Evolutionary conservation across 2,888 invertebrate genomes (phyloP), one percentile per base, ranked within the genome.

Genomic region (Pseudolycoriella hygida): DNA sequence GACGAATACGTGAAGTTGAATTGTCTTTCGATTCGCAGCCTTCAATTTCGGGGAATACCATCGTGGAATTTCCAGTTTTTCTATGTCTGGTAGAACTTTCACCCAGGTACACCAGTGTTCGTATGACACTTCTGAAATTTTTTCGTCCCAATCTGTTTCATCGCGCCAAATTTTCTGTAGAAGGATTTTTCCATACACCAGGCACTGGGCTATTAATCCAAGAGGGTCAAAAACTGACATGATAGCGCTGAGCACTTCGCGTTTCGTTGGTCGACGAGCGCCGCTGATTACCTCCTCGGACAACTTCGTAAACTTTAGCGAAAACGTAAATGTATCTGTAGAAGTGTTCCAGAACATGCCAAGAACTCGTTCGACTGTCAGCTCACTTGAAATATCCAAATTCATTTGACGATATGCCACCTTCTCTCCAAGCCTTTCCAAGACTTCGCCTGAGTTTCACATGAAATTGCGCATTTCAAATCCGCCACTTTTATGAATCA

Each of bases 1-100:
- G 1, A 50, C 48, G 38, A 53, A 52, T 5, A 49, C 44, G 17
- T 53, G 50, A 2, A 53, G 41, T 11, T 30, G 30, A 30, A 30
- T 30, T 30, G 6, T 11, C 8, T 30, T 11, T 30, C n/a, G n/a
- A n/a, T n/a, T n/a, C n/a, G 30, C 30, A 6, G 30, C 11, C 6
- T 6, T 30, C 6, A 30, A 30, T 6, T 30, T 30, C 11, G 6
- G 8, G 6, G 30, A 30, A 30, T 30, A 30, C 6, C 30, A 30
- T 30, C 30, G 30, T 11, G 8, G 6, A 10, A 30, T 30, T 30
- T 30, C 11, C 6, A 30, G 8, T 10, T 30, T 11, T 11, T 6
- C 6, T 10, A 30, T 30, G 6, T 30, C 8, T 30, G 6, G 30
- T 30, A 30, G 11, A 30, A 6, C 6, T 30, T 30, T 6, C 30